Conservation (phyloP, 2,113 vertebrate species). For the Myxocyprinus asiaticus region DNA sequence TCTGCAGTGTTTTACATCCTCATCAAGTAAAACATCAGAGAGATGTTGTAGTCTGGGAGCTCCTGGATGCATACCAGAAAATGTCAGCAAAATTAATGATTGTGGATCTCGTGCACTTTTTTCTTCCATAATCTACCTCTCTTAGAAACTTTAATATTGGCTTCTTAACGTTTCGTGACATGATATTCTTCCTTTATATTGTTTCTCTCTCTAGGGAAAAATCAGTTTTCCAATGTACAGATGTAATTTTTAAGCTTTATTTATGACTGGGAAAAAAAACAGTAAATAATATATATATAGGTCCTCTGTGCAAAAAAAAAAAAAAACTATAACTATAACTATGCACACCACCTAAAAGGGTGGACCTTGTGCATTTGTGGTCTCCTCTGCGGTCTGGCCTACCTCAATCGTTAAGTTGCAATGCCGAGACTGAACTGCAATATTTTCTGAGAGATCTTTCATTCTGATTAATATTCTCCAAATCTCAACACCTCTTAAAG, state of each 20-base stretch:
- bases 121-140: background rate
- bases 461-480: constrained; percentile 21
- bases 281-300: constrained; percentile 14
- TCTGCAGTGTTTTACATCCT: constrained; percentile 22
- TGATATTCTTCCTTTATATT: background rate
- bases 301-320: too few species aligned
- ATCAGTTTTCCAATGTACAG: constrained; percentile 40
- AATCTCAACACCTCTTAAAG: constrained; percentile 43
- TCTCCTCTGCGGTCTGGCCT: constrained; percentile 35
- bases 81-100: background rate
- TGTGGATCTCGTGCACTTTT: background rate
- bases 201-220: background rate
- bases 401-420: constrained; percentile 50
- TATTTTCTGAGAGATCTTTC: constrained; percentile 38
- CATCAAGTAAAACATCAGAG: background rate
- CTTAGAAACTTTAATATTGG: background rate
- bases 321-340: too few species aligned
- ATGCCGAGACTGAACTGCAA: constrained; percentile 24
- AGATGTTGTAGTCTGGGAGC: background rate
- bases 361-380: background rate
- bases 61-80: constrained; percentile 4
- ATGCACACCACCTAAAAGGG: background rate
- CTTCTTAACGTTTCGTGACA: background rate
- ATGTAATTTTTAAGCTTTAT: constrained; percentile 27
- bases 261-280: background rate